Conservation (phyloP, 2,888 invertebrate species). For the Parnassius mnemosyne region DNA sequence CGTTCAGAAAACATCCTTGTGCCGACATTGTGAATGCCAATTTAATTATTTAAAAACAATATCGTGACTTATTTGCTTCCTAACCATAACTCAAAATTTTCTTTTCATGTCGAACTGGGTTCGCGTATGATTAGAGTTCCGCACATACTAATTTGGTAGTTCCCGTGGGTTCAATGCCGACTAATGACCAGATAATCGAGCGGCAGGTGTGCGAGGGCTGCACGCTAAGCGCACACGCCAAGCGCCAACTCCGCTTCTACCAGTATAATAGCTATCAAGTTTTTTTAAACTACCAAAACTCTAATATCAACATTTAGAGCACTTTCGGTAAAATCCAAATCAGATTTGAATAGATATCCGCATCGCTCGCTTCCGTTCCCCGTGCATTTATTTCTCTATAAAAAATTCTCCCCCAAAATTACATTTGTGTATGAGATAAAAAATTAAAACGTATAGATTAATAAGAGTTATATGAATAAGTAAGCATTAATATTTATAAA, state of each 20-base stretch:
- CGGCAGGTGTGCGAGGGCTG: conserved; percentile 62
- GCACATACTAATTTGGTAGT: conserved; percentile 51
- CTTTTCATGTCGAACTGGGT: conserved; percentile 21
- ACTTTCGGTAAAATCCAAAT: conserved; percentile 33
- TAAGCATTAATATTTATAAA: not conserved
- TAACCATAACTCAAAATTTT: conserved; percentile 18
- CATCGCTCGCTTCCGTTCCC: conserved; percentile 40
- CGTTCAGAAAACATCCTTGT: no score
- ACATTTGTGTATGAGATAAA: conserved; percentile 12
- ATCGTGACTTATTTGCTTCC: conserved; percentile 6
- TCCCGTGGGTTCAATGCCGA: conserved; percentile 52
- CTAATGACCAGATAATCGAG: conserved; percentile 70
- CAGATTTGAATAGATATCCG: conserved; percentile 45
- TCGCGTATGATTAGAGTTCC: conserved; percentile 39
- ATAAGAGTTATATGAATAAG: conserved; percentile 1
- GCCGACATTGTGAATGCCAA: no score
- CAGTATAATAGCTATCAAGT: conserved; percentile 20
- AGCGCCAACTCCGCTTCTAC: conserved; percentile 35
- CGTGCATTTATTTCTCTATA: conserved; percentile 28
- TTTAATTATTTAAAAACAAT: no score
- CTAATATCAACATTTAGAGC: conserved; percentile 20
- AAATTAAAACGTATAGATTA: not conserved
- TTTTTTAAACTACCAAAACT: conserved; percentile 21
- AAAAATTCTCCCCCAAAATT: conserved; percentile 10
- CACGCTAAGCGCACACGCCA: conserved; percentile 72